phyloP scores from a whole-genome alignment of 2,888 invertebrate genomes.

The Thyatira batis region DNA sequence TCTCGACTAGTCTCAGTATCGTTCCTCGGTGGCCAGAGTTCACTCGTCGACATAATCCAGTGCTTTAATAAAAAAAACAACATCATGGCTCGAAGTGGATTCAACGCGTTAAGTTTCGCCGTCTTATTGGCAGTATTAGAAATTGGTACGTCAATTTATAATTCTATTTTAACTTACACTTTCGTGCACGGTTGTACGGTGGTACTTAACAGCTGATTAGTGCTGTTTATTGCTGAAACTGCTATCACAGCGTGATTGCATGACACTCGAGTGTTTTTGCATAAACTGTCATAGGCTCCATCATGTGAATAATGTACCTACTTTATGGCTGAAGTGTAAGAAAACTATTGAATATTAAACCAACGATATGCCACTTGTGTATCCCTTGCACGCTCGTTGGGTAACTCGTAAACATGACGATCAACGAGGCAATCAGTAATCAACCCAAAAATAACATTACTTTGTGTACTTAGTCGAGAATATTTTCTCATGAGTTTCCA shows the following conservation, averaged over 20 bases:
- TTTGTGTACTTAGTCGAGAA: too few relatives aligned
- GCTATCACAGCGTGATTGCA: background rate
- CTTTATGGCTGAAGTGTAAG: background rate
- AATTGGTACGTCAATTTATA: conserved; percentile 57
- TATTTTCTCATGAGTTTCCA: too few relatives aligned
- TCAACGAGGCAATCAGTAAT: conserved; percentile 1
- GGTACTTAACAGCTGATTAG: background rate
- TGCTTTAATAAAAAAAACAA: conserved; percentile 26
- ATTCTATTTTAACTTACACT: conserved; percentile 10
- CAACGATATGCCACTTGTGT: background rate
- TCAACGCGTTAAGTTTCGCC: conserved; percentile 52
- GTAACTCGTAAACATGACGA: conserved; percentile 8
- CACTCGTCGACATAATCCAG: conserved; percentile 41
- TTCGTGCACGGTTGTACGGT: background rate
- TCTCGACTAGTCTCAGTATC: conserved; percentile 49
- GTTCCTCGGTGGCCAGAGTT: conserved; percentile 43
- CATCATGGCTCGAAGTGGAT: conserved; percentile 62
- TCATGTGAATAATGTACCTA: background rate
- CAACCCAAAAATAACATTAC: background rate
- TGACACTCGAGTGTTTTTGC: conserved; percentile 6
- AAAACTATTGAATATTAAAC: conserved; percentile 1
- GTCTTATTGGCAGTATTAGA: conserved; percentile 65
- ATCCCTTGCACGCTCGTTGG: background rate
- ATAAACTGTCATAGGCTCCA: background rate
- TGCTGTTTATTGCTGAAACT: background rate